A percentile compares a stretch with the other conserved stretches of the same genome.
Evolutionary conservation across 2,797 vertebrate genomes (phyloP).

Genomic region (Chrysocyon brachyurus): DNA sequence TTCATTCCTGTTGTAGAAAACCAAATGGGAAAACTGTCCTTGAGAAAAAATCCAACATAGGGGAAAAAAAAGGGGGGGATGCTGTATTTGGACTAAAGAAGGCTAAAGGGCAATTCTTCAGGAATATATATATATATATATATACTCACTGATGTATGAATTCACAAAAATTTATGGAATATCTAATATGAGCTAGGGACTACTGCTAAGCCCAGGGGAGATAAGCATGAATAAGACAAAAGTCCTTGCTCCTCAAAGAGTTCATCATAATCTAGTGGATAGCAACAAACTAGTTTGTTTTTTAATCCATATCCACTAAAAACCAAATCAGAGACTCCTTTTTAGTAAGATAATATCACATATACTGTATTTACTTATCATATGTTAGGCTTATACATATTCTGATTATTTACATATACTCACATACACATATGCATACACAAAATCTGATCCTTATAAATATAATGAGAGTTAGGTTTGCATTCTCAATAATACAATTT

Average conservation of each 20-base stretch:
- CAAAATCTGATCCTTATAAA: background rate
- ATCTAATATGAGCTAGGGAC: background rate
- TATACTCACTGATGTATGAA: background rate
- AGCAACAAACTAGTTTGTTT: background rate
- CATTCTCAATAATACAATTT: background rate
- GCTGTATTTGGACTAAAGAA: background rate
- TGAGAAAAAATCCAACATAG: background rate
- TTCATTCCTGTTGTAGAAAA: background rate
- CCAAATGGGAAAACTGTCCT: background rate
- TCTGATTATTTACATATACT: background rate
- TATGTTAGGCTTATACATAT: background rate
- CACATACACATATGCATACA: background rate
- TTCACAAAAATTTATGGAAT: background rate
- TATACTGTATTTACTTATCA: background rate
- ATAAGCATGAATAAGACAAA: background rate
- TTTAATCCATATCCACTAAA: background rate
- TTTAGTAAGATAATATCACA: background rate
- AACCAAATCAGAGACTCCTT: background rate
- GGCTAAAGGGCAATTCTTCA: background rate
- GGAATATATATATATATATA: constrained; percentile 22
- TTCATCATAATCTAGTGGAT: background rate
- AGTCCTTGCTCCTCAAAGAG: background rate
- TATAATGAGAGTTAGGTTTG: background rate
- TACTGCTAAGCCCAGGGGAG: background rate
- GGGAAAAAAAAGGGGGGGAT: background rate